Evolutionary conservation across 2,888 invertebrate genomes (phyloP), one percentile per base, ranked within the genome.

Genomic region (Cheilosia impressa): DNA sequence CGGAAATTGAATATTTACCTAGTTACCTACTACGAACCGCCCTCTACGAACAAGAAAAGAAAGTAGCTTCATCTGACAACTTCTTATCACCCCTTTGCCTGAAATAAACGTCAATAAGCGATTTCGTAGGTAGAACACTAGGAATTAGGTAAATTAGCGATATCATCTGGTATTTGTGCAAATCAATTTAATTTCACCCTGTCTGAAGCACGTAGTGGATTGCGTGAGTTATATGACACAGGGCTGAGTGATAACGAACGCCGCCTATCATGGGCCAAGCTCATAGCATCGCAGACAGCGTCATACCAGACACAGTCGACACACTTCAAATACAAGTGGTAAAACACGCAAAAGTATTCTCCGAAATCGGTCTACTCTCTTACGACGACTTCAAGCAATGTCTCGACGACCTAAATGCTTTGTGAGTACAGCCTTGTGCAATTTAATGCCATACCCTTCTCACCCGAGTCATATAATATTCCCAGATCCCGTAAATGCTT

Each of bases 321-420:
- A 81, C 84, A 6, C 65, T 90, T 0, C 90, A 90, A 66, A 89
- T 90, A 78, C 90, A 90, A 87, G 85, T 91, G 2, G 88, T 89
- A 10, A 90, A 90, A 62, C 93, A 93, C 84, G 91, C 92, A 5
- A 91, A 92, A 88, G 90, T 91, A 17, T 89, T 93, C 27, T 90
- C 92, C 2, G 93, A 93, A 90, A 91, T 93, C 43, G 92, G 92
- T 17, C 89, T 91, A 10, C 88, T 93, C 9, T 89, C 93, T 4
- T 95, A 95, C 89, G 94, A 94, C 45, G 93, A 95, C 17, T 95
- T 96, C 88, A 90, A 93, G 78, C 90, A 92, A 57, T 93, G 94
- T 87, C 90, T 95, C 15, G 92, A 93, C 31, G 93, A 95, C 89
- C 90, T 95, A 43, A 96, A 95, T 91, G 91, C 92, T 87, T 91